A percentile compares a stretch with the other conserved stretches of the same genome.
Conservation (phyloP, 2,888 invertebrate genomes). For the Volucella zonaria region DNA sequence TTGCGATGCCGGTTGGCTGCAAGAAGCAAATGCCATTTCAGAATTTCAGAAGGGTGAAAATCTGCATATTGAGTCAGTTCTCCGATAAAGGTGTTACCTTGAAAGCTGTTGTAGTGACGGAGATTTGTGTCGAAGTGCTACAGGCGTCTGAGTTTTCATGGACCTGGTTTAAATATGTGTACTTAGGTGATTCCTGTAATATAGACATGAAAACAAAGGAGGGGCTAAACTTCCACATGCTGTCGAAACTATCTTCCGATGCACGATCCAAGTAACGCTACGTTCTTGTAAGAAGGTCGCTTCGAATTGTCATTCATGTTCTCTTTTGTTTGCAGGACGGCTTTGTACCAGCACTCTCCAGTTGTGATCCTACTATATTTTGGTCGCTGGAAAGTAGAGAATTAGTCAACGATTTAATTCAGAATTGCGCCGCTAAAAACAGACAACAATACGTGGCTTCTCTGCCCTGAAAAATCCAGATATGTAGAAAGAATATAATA, state of each 20-base stretch:
- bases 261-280: constrained; percentile 21
- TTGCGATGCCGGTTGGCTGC: constrained; percentile 7
- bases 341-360: neutral
- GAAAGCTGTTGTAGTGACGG: constrained; percentile 28
- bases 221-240: constrained; percentile 28
- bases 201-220: constrained; percentile 9
- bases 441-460: constrained; percentile 38
- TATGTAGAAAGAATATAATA: constrained; percentile 13
- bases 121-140: constrained; percentile 38
- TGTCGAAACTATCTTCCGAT: constrained; percentile 31
- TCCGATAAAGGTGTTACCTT: neutral
- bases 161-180: constrained; percentile 1
- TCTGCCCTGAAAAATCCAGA: constrained; percentile 33
- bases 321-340: constrained; percentile 3
- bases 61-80: constrained; percentile 8
- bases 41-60: neutral
- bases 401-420: constrained; percentile 19
- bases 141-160: constrained; percentile 1
- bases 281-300: constrained; percentile 25
- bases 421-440: constrained; percentile 31
- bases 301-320: constrained; percentile 8
- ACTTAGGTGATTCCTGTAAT: constrained; percentile 17
- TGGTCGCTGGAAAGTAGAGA: constrained; percentile 22
- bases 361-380: constrained; percentile 2
- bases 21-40: constrained; percentile 14